Evolutionary conservation across 2,797 vertebrate genomes (phyloP).

Genomic region (Adelosebastes latens): DNA sequence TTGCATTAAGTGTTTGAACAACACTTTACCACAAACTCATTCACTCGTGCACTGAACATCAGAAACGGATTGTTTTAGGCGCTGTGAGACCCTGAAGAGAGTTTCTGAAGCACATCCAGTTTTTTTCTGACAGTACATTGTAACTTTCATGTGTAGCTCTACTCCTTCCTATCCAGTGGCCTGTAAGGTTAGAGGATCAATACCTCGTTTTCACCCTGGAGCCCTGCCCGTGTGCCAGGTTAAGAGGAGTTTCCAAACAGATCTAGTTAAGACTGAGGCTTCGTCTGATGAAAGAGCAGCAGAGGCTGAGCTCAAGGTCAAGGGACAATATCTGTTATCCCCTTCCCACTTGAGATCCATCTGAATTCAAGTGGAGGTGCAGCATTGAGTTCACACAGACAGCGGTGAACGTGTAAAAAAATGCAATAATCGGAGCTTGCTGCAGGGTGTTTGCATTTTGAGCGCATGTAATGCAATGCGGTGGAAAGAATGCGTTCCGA

Average conservation of each 20-base stretch:
- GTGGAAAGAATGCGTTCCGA: conserved; percentile 19
- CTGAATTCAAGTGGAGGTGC: conserved; percentile 18
- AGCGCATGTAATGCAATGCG: conserved; percentile 24
- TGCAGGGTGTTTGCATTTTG: conserved; percentile 31
- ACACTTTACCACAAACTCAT: background rate
- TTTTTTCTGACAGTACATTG: conserved; percentile 24
- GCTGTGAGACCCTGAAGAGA: background rate
- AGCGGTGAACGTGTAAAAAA: background rate
- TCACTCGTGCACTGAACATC: background rate
- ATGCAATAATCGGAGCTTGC: background rate
- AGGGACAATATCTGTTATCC: conserved; percentile 17
- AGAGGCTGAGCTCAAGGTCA: conserved; percentile 40
- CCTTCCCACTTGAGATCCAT: conserved; percentile 15
- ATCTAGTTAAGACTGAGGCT: conserved; percentile 15
- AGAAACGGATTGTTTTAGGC: conserved; percentile 3
- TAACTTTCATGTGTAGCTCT: conserved; percentile 9
- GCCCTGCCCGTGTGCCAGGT: conserved; percentile 1
- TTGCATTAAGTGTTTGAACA: background rate
- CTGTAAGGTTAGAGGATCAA: conserved; percentile 59
- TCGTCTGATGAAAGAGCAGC: conserved; percentile 16
- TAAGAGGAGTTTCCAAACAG: conserved; percentile 27
- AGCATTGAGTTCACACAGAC: conserved; percentile 11
- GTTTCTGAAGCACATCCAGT: conserved; percentile 7
- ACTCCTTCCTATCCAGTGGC: conserved; percentile 15
- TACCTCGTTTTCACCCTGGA: conserved; percentile 23